These are phyloP conservation scores for Cantharis nigra DNA, from an alignment of 2,888 invertebrate species.

Conservation along the genomic window DNA sequence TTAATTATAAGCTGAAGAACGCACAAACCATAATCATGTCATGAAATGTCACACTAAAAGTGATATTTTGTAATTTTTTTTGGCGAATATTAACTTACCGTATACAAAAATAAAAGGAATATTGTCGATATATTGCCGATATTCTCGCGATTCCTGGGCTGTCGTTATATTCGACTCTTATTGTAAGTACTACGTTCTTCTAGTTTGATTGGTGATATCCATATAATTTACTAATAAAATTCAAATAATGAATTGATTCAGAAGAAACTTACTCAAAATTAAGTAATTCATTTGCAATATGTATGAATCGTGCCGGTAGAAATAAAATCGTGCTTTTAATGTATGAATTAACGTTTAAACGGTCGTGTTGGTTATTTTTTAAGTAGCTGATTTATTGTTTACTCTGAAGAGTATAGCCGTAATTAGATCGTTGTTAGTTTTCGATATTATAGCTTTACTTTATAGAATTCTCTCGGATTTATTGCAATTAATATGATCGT, in stretches of 20 bases:
- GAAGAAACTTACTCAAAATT: background rate
- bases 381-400: slow-evolving; percentile 27
- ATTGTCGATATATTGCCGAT: too few relatives aligned
- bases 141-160: too few relatives aligned
- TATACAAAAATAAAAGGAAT: too few relatives aligned
- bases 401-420: slow-evolving; percentile 14
- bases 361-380: slow-evolving; percentile 9
- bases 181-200: accelerated
- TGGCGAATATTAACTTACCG: too few relatives aligned
- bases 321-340: slow-evolving; percentile 1
- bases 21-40: too few relatives aligned
- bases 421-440: slow-evolving; percentile 26
- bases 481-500: slow-evolving; percentile 21
- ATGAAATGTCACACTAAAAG: too few relatives aligned
- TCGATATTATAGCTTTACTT: slow-evolving; percentile 8
- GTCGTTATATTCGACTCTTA: too few relatives aligned
- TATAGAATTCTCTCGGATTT: slow-evolving; percentile 16
- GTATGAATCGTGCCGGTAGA: background rate
- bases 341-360: slow-evolving; percentile 14
- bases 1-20: too few relatives aligned
- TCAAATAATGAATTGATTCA: background rate
- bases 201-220: background rate
- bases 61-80: too few relatives aligned
- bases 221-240: background rate
- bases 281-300: background rate